These are phyloP conservation scores for Fissipunctia ypsillon DNA, from an alignment of 2,888 invertebrate species.

Conservation along the genomic window DNA sequence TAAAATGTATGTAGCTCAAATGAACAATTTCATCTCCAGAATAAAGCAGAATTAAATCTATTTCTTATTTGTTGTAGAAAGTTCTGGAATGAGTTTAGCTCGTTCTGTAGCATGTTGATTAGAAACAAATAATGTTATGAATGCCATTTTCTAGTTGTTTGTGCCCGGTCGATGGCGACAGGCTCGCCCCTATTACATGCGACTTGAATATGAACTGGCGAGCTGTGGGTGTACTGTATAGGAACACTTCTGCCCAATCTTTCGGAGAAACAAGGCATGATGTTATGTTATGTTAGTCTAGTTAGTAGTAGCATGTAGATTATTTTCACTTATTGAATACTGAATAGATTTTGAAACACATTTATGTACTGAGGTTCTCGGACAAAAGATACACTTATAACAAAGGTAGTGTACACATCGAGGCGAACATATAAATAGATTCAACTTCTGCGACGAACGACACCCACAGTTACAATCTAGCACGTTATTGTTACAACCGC, in stretches of 20 bases:
- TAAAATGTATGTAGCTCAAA: background rate
- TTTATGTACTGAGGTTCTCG: background rate
- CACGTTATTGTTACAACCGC: background rate
- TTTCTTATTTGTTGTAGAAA: constrained; percentile 21
- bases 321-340: background rate
- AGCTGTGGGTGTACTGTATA: too few species aligned
- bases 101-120: background rate
- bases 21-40: background rate
- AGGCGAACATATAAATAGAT: background rate
- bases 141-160: too few species aligned
- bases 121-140: constrained; percentile 1
- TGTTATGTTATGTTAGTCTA: too few species aligned
- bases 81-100: background rate
- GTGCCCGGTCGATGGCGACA: too few species aligned
- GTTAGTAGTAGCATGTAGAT: too few species aligned
- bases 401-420: background rate
- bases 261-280: too few species aligned
- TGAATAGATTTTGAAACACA: background rate
- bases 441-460: background rate
- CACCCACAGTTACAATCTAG: background rate
- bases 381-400: background rate
- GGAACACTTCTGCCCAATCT: too few species aligned
- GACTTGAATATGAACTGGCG: too few species aligned
- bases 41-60: background rate
- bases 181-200: too few species aligned